A percentile compares a stretch with the other conserved stretches of the same genome.
Evolutionary conservation across 2,113 vertebrate genomes (phyloP).

Genomic region (Chunga burmeisteri): DNA sequence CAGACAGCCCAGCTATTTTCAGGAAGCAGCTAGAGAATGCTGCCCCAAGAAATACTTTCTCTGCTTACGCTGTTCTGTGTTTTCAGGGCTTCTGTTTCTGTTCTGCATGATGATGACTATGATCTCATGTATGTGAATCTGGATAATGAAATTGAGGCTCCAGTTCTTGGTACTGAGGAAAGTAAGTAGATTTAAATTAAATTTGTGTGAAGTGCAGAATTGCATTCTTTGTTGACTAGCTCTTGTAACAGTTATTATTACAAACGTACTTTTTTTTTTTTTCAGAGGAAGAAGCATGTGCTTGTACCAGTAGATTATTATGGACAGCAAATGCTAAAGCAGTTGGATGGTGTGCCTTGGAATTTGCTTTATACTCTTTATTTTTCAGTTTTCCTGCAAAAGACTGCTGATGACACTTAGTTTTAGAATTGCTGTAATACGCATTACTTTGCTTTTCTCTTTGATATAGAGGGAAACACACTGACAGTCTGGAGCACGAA

Average conservation of each 20-base stretch:
- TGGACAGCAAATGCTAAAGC: neutral
- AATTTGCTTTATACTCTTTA: neutral
- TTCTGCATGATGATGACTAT: conserved; percentile 65
- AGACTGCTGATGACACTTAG: neutral
- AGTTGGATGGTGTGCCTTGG: neutral
- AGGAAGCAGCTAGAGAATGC: neutral
- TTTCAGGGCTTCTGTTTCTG: conserved; percentile 61
- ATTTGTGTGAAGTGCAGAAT: neutral
- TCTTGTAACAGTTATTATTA: neutral
- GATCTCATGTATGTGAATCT: conserved; percentile 77
- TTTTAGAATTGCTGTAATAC: neutral
- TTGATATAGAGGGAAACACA: neutral
- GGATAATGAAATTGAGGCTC: conserved; percentile 80
- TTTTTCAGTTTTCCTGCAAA: neutral
- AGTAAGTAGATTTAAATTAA: conserved; percentile 63
- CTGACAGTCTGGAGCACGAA: neutral
- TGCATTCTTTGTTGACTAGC: neutral
- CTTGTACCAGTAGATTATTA: neutral
- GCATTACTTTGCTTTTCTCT: neutral
- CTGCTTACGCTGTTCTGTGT: conserved; percentile 65
- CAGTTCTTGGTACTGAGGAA: conserved; percentile 74
- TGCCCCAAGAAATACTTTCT: conserved; percentile 56
- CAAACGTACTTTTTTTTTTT: neutral
- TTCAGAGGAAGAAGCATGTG: neutral
- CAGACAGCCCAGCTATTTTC: neutral